Conservation (phyloP, 2,797 vertebrate species). For the Leptoclinus maculatus region DNA sequence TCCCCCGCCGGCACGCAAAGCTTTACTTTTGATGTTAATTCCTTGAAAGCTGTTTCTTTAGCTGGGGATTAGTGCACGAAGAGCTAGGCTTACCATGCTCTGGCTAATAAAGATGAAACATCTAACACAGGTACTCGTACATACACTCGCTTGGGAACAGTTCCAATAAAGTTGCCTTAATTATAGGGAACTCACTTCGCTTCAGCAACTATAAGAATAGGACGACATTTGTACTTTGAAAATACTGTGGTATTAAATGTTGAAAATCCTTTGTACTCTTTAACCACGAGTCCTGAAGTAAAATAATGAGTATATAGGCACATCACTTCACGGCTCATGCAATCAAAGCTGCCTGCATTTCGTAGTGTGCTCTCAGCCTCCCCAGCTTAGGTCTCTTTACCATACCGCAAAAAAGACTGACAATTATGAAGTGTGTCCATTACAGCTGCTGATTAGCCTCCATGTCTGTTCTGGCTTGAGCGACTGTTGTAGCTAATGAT, state of each 20-base stretch:
- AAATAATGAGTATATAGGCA: constrained; percentile 76
- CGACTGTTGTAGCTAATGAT: constrained; percentile 83
- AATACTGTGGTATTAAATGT: constrained; percentile 74
- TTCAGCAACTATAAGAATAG: constrained; percentile 79
- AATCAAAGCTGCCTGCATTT: constrained; percentile 68
- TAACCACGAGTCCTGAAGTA: constrained; percentile 62
- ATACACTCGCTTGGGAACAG: constrained; percentile 77
- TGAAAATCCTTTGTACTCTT: constrained; percentile 74
- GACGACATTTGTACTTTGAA: constrained; percentile 74
- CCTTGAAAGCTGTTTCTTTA: constrained; percentile 91
- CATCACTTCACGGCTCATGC: constrained; percentile 59
- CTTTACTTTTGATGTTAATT: constrained; percentile 91
- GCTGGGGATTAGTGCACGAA: constrained; percentile 88
- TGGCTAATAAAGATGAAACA: constrained; percentile 90
- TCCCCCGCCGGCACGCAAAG: constrained; percentile 84
- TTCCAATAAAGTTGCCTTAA: constrained; percentile 82
- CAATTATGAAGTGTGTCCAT: constrained; percentile 89
- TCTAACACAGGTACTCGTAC: constrained; percentile 86
- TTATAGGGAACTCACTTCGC: constrained; percentile 80
- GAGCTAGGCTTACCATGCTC: constrained; percentile 86
- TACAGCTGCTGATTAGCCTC: constrained; percentile 85
- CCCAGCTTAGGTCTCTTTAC: constrained; percentile 54
- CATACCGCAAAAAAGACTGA: constrained; percentile 73
- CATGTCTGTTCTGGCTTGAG: constrained; percentile 75
- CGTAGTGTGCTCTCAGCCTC: constrained; percentile 58